phyloP scores from a whole-genome alignment of 2,888 invertebrate genomes.

The Philonicus albiceps region DNA sequence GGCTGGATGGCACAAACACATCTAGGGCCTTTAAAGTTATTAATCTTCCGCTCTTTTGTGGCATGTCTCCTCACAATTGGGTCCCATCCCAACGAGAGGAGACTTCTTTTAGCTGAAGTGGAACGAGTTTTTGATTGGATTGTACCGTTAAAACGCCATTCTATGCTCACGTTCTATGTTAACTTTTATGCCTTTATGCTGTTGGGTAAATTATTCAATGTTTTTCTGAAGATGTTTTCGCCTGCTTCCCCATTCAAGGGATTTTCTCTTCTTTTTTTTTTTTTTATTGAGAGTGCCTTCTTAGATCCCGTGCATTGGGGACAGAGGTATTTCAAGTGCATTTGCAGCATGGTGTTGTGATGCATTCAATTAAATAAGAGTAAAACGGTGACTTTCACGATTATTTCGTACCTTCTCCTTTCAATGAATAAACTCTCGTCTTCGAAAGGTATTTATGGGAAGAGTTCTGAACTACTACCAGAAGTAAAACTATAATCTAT shows the following conservation, averaged over 20 bases:
- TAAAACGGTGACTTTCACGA: neutral
- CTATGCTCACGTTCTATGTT: constrained; percentile 37
- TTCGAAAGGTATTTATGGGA: neutral
- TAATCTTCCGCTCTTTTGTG: constrained; percentile 33
- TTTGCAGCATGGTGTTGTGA: neutral
- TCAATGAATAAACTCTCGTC: neutral
- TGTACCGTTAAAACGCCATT: constrained; percentile 45
- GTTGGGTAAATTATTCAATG: constrained; percentile 22
- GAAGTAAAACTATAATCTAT: neutral
- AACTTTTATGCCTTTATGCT: constrained; percentile 23
- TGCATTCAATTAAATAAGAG: neutral
- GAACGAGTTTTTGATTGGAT: constrained; percentile 43
- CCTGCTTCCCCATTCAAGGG: neutral
- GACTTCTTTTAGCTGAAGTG: neutral
- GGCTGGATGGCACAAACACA: neutral
- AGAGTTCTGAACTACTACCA: neutral
- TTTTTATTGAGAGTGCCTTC: neutral
- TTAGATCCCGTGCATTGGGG: neutral
- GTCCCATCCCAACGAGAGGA: neutral
- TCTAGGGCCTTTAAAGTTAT: neutral
- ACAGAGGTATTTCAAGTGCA: neutral
- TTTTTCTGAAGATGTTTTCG: neutral
- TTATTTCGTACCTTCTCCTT: neutral
- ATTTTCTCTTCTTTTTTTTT: neutral
- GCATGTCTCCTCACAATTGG: constrained; percentile 9